phyloP scores from a whole-genome alignment of 2,797 vertebrate genomes.

The Pyrocephalus nanus region DNA sequence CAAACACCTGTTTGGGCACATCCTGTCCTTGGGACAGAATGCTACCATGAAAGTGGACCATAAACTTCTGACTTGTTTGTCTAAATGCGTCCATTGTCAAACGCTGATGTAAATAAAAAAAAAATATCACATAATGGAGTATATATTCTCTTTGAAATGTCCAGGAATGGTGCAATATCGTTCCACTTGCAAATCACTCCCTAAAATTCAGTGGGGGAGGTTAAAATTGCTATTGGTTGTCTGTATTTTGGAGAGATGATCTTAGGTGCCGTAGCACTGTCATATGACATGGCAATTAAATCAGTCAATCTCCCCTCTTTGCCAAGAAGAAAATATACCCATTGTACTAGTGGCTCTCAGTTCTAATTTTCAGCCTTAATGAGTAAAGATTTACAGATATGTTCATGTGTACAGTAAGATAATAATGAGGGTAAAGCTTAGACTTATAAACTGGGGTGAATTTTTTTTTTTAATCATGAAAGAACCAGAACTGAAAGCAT shows the following conservation, averaged over 20 bases:
- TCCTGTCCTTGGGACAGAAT: not conserved
- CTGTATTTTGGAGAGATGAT: not conserved
- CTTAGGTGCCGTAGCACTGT: not conserved
- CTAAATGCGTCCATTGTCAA: not conserved
- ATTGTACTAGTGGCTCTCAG: not conserved
- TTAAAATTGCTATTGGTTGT: not conserved
- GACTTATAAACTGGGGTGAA: not conserved
- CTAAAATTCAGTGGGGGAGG: not conserved
- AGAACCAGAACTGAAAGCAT: not conserved
- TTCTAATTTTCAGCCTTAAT: not conserved
- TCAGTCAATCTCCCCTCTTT: not conserved
- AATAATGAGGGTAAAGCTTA: not conserved
- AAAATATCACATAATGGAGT: not conserved
- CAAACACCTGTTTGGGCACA: rapidly evolving
- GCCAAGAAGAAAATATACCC: not conserved
- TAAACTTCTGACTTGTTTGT: not conserved
- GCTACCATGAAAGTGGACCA: not conserved
- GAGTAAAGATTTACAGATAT: not conserved
- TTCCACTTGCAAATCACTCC: not conserved
- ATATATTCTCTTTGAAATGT: not conserved
- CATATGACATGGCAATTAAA: not conserved
- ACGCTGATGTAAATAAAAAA: not conserved
- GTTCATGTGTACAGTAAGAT: not conserved
- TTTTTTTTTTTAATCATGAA: not conserved
- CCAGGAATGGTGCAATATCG: not conserved